Base-by-base conservation (phyloP, 2,797 vertebrate genomes). In the Vireo griseus region DNA sequence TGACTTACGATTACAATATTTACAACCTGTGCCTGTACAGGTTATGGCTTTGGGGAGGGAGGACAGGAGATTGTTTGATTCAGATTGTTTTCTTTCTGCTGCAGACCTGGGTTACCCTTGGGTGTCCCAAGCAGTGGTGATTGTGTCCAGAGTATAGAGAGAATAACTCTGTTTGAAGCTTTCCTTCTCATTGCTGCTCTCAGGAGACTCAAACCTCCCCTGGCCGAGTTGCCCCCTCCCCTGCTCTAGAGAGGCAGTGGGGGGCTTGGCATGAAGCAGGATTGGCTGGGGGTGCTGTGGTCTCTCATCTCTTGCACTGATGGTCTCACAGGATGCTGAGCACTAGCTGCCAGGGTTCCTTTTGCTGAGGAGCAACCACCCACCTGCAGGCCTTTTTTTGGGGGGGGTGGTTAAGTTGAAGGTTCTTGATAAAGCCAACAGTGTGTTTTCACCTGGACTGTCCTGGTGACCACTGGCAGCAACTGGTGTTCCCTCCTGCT, bases 181-280 rank as follows among this genome's bases (percentile, higher is more conserved):
- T 62, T 39, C 11, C 45, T 68, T n/a, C 39, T 71, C 25, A 4
- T 9, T 42, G 65, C 44, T 76, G 18, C 39, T 45, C 29, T 50
- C 6, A 12, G 2, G 16, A 68, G 26, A 40, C 22, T 47, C 13
- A 39, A 12, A 35, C 11, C 29, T 77, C 11, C 29, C 44, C 13
- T 37, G n/a, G 52, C 57, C 1, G 1, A 51, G 37, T 11, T 47
- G 33, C 37, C 13, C 29, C 18, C 4, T 35, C 6, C 6, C 18
- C 29, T 35, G 35, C n/a, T 76, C 39, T 13, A 2, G 26, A 35
- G 62, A 48, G 45, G 29, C 0, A 0, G 6, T 7, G 17, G 10
- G 17, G n/a, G 11, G 18, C 31, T 85, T 29, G 5, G 52, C 11
- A 19, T 3, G 6, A 29, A 63, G 33, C 57, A 47, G 54, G 21